Percentiles rank a stretch among this genome's conserved stretches.
Conservation (phyloP, 2,888 invertebrate species). For the Lasioglossum vierecki region DNA sequence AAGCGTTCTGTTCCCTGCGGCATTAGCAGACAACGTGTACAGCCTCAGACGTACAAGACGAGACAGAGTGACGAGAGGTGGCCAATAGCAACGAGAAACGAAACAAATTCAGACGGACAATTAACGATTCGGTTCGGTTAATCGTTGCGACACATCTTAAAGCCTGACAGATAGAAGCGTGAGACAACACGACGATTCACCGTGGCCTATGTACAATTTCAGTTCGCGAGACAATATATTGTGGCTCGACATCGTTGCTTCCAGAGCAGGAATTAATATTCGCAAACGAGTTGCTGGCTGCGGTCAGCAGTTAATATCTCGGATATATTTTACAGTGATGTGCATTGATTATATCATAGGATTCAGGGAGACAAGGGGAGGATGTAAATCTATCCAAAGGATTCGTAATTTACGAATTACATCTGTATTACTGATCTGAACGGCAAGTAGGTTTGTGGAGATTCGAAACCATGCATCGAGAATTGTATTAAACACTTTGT, state of each 20-base stretch:
- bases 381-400: not conserved
- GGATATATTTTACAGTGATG: not conserved
- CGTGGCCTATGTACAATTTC: slow-evolving; percentile 15
- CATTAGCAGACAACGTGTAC: slow-evolving; percentile 78
- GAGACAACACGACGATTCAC: slow-evolving; percentile 30
- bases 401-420: not conserved
- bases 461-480: not conserved
- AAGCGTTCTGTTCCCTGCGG: slow-evolving; percentile 94
- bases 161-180: slow-evolving; percentile 40
- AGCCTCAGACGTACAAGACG: slow-evolving; percentile 49
- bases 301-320: slow-evolving; percentile 52
- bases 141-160: slow-evolving; percentile 56
- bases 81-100: slow-evolving; percentile 46
- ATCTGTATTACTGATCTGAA: not conserved
- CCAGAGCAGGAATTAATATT: slow-evolving; percentile 56
- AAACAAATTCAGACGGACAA: slow-evolving; percentile 30
- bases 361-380: not conserved
- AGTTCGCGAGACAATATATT: slow-evolving; percentile 7
- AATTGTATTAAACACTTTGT: not conserved
- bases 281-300: slow-evolving; percentile 53
- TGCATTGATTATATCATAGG: not conserved
- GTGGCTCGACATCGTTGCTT: slow-evolving; percentile 41
- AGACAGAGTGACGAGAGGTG: slow-evolving; percentile 18
- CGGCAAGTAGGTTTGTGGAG: not conserved
- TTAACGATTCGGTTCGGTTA: slow-evolving; percentile 33